Conservation (phyloP, 2,888 invertebrate species). For the Agrochola macilenta region DNA sequence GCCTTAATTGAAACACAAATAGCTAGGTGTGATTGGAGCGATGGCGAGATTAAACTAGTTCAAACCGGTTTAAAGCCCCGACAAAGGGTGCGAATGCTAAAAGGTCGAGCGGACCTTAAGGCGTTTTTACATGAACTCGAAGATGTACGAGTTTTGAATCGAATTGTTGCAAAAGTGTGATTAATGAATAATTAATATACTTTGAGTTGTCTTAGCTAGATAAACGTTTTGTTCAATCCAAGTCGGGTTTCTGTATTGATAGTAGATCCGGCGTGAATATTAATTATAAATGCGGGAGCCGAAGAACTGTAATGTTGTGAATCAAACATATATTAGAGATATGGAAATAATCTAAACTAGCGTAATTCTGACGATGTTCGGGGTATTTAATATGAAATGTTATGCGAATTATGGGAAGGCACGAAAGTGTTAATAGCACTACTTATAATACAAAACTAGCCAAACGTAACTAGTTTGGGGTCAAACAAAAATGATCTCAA, state of each 20-base stretch:
- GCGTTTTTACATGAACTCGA: slow-evolving; percentile 73
- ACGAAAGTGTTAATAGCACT: slow-evolving; percentile 19
- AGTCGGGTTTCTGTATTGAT: slow-evolving; percentile 56
- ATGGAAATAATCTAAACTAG: slow-evolving; percentile 5
- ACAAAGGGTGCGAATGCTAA: slow-evolving; percentile 77
- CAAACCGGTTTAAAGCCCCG: slow-evolving; percentile 74
- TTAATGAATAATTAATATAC: slow-evolving; percentile 65
- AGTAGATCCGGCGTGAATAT: slow-evolving; percentile 50
- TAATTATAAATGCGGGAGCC: slow-evolving; percentile 47
- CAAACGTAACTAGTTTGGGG: slow-evolving; percentile 36
- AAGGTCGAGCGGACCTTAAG: slow-evolving; percentile 72
- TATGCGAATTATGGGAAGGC: background rate
- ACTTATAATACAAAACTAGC: slow-evolving; percentile 41
- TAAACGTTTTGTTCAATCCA: slow-evolving; percentile 57
- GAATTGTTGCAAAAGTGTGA: slow-evolving; percentile 53
- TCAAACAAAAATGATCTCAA: slow-evolving; percentile 65
- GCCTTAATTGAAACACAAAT: slow-evolving; percentile 88
- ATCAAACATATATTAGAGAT: slow-evolving; percentile 7
- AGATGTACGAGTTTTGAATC: slow-evolving; percentile 31
- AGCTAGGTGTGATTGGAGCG: slow-evolving; percentile 84
- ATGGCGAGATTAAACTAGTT: slow-evolving; percentile 82
- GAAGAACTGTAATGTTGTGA: slow-evolving; percentile 29
- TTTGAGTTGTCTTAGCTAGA: slow-evolving; percentile 57
- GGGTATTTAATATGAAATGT: background rate
- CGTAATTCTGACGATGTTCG: background rate